Percentiles rank a stretch among this genome's conserved stretches.
These are phyloP conservation scores for Heteromormyrus szaboi DNA, from an alignment of 2,797 vertebrate species.

Conservation along the genomic window DNA sequence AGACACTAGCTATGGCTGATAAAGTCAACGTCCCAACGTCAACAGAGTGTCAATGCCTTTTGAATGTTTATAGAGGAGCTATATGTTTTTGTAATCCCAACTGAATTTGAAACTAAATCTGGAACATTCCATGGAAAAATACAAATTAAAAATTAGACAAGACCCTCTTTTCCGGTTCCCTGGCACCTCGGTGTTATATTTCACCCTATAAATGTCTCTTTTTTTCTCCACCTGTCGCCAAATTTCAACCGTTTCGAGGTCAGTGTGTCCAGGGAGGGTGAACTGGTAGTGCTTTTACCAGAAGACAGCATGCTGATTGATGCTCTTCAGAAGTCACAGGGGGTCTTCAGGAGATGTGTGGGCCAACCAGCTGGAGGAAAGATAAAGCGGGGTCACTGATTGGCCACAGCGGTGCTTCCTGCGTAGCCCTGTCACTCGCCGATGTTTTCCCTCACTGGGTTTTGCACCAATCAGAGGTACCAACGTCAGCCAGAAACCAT, in stretches of 20 bases:
- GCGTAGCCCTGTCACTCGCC: neutral
- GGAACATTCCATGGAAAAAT: neutral
- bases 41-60: neutral
- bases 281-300: neutral
- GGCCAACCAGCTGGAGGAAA: conserved; percentile 34
- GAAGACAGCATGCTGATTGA: neutral
- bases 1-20: neutral
- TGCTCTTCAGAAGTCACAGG: conserved; percentile 11
- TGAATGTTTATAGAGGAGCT: neutral
- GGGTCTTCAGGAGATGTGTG: conserved; percentile 27
- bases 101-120: neutral
- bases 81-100: neutral
- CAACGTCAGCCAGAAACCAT: neutral
- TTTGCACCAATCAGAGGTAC: neutral
- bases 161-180: neutral
- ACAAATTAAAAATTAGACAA: neutral
- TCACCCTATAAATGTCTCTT: neutral
- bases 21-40: neutral
- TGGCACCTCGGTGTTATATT: neutral
- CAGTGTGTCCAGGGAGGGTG: neutral
- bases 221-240: neutral
- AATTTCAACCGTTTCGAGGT: neutral
- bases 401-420: neutral
- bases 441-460: neutral
- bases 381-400: neutral